Evolutionary conservation across 2,797 vertebrate genomes (phyloP), one percentile per base, ranked within the genome.

Genomic region (Halcyon smyrnensis): DNA sequence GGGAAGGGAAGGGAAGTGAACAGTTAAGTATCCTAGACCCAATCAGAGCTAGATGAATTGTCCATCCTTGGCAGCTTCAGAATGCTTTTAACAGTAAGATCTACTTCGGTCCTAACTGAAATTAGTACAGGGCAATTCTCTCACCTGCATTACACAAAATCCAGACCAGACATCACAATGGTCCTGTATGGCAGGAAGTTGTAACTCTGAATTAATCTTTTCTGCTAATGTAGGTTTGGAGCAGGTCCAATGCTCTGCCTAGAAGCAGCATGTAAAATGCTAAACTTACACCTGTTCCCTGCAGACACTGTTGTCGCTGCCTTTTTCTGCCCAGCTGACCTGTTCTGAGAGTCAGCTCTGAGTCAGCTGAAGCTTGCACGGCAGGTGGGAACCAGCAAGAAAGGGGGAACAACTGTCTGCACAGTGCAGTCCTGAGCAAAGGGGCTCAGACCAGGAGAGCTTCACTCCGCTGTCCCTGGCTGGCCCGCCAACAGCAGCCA

Each of bases 321-420:
- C 83, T 76, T 86, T 82, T 93, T 77, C 48, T 89, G 82, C n/a
- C 34, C 50, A 87, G 28, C 69, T 86, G 87, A 80, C 54, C 48
- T 74, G 54, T 90, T 88, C 70, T 63, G 86, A 90, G 90, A 93
- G 77, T 48, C 74, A 77, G 51, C 64, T 95, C 63, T 89, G 81
- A 93, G 78, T 89, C 71, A 89, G 41, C 45, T 67, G n/a, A 19
- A 90, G 57, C 32, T 59, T 53, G 32, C 23, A 12, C 1, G 1
- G 64, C 16, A 36, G 28, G 32, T 9, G 62, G 57, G 51, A 84
- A 57, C 25, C 54, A 39, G 51, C 45, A 53, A 15, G 32, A 45
- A 34, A 69, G 12, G 17, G 9, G 13, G 12, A 14, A n/a, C 9
- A 37, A 46, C 45, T 30, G 20, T 15, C 20, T 60, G 54, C 87